phyloP scores from a whole-genome alignment of 2,113 vertebrate genomes.

The Murina feae region DNA sequence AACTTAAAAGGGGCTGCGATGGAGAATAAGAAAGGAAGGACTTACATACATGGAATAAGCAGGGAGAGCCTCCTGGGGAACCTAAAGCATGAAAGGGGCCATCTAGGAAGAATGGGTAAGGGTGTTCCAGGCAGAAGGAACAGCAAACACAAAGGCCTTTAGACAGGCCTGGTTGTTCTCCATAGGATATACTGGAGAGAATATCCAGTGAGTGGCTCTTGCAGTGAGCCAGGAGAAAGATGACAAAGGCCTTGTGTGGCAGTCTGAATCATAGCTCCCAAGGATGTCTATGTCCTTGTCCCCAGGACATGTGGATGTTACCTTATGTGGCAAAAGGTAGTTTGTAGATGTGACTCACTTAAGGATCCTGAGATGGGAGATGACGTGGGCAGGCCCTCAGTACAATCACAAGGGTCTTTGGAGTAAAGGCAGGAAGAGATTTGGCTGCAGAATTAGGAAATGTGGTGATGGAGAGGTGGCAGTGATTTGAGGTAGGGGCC shows the following conservation, averaged over 20 bases:
- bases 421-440: not conserved
- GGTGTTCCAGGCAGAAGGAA: not conserved
- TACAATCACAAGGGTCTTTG: not conserved
- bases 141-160: not conserved
- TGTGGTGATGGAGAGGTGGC: not conserved
- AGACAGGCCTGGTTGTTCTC: not conserved
- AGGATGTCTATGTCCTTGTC: not conserved
- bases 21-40: not conserved
- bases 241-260: not conserved
- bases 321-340: not conserved
- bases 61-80: not conserved
- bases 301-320: not conserved
- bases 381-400: accelerated
- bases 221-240: not conserved
- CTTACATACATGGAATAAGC: not conserved
- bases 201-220: not conserved
- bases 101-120: not conserved
- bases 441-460: not conserved
- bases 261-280: not conserved
- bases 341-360: not conserved
- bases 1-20: not conserved
- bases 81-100: not conserved
- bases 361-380: not conserved
- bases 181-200: not conserved
- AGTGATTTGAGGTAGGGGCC: not conserved